Conservation (phyloP, 2,113 vertebrate genomes). For the Cebus imitator region DNA sequence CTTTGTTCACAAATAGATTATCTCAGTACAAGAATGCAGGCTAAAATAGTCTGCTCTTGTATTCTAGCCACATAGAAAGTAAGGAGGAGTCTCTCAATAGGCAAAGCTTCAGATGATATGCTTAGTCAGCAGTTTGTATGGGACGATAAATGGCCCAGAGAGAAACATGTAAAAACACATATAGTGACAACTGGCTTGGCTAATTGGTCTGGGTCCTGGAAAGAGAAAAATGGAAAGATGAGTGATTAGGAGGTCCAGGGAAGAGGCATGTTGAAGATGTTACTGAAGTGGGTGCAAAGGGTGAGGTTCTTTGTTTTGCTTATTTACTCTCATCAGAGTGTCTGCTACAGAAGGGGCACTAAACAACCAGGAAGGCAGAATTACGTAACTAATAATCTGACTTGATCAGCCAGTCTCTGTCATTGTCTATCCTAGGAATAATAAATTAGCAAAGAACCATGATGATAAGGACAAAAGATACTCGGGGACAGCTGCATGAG, state of each 20-base stretch:
- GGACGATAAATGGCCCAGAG: neutral
- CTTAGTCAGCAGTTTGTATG: neutral
- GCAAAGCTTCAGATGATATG: neutral
- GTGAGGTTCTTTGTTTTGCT: neutral
- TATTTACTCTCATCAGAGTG: neutral
- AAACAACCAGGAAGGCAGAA: neutral
- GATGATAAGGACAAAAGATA: neutral
- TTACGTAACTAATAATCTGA: neutral
- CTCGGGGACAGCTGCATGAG: neutral
- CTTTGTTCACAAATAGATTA: neutral
- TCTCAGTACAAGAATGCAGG: rapidly evolving
- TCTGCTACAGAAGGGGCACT: neutral
- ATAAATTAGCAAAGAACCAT: neutral
- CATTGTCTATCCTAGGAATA: neutral
- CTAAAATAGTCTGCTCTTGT: neutral
- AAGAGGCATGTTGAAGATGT: neutral
- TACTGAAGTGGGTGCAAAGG: neutral
- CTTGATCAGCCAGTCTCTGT: neutral
- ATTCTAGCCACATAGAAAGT: neutral
- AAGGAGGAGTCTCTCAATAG: neutral
- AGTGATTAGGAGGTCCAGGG: neutral
- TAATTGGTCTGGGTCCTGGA: neutral
- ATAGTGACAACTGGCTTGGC: neutral
- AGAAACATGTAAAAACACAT: neutral
- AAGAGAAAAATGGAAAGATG: neutral